phyloP scores from a whole-genome alignment of 2,797 vertebrate species.

The Ibycter americanus region DNA sequence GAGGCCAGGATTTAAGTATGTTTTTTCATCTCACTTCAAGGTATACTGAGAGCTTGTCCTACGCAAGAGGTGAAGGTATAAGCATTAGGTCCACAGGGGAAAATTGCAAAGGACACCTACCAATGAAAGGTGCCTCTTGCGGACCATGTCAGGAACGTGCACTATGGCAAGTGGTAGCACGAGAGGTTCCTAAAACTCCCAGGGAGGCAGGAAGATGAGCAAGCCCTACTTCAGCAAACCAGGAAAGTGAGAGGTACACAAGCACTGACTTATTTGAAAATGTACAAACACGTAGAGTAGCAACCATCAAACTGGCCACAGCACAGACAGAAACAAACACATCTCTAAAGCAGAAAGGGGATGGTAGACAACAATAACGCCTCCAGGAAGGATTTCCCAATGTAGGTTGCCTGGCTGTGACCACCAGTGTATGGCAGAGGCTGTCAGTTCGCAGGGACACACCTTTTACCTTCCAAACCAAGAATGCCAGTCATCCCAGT shows the following conservation, averaged over 20 bases:
- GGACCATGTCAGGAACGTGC: fast-evolving
- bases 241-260: neutral
- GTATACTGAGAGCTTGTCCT: neutral
- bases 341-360: neutral
- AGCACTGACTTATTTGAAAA: neutral
- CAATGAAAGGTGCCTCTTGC: fast-evolving
- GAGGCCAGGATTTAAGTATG: neutral
- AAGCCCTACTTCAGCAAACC: neutral
- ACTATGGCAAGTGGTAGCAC: fast-evolving
- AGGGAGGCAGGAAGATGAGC: neutral
- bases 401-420: neutral
- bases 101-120: neutral
- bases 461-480: neutral
- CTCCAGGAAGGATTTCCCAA: neutral
- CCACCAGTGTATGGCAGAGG: neutral
- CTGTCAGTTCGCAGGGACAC: neutral
- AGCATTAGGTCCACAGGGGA: neutral
- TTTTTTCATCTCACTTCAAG: neutral
- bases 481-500: neutral
- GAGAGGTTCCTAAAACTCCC: neutral
- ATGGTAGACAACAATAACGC: neutral
- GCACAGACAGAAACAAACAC: neutral
- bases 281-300: neutral
- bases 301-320: neutral
- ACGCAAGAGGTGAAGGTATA: neutral